Base-by-base conservation (phyloP, 2,888 invertebrate genomes). In the Rhyacophila evoluta region DNA sequence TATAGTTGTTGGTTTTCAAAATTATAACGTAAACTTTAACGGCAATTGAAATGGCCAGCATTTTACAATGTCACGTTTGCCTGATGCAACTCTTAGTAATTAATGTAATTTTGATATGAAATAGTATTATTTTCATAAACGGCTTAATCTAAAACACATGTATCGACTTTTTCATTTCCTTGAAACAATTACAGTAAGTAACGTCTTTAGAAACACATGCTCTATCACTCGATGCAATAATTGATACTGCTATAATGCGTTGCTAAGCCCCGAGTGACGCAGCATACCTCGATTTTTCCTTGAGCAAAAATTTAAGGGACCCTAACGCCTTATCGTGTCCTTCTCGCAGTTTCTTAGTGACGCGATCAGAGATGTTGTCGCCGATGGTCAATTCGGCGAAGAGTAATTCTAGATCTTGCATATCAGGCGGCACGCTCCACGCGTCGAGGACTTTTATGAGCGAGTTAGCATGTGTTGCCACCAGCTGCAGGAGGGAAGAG, bases 271-370 rank as follows among this genome's bases (percentile, higher is more conserved):
- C 55, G 55, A 69, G 29, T 0, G 69, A 28, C 0, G 69, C 69
- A 12, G 69, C 69, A 10, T 69, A 69, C 69, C 33, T 76, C 25
- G 68, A 10, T 25, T 79, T 79, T 19, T 79, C 79, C 36, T 73
- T 75, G 38, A 79, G 29, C 1, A 71, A 68, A 76, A 15, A 28
- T 25, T 6, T 76, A 41, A 38, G 36, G 25, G 19, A 15, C 28
- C 15, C 37, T 28, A 72, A 76, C 69, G 39, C 15, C 39, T 2
- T 72, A 11, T 68, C 68, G 78, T 28, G 39, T 19, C 55, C 55
- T 19, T 55, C 55, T 5, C 55, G 55, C 2, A 55, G 12, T 10
- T 55, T 55, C 19, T 55, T 25, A 19, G 55, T 12, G 12, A 55
- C 55, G 8, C 19, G 55, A 55, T 55, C 55, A 19, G 55, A 15